Evolutionary conservation across 2,888 invertebrate genomes (phyloP), one percentile per base, ranked within the genome.

Genomic region (Drosophila mimetica): DNA sequence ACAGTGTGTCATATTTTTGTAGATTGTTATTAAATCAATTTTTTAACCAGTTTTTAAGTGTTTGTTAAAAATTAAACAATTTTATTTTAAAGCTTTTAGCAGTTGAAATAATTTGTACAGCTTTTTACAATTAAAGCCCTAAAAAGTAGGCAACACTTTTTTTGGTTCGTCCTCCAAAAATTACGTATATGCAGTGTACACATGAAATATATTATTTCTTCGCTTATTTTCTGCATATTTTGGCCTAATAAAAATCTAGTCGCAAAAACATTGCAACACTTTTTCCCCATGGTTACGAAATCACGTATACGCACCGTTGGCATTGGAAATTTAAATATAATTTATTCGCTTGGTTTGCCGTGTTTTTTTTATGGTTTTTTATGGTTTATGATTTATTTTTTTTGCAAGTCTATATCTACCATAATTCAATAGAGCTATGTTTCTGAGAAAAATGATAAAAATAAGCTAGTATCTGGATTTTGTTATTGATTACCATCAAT

Each of bases 151-250:
- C 44, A 28, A 44, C 14, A 16, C 14, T 44, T 44, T 44, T 44
- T 25, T n/a, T n/a, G n/a, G 20, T 3, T 11, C 1, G 9, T 4
- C 2, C 11, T 7, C 25, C 2, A 2, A 4, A 53, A 18, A 41
- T 30, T 30, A 30, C 42, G 53, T 34, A 54, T 54, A 54, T 44
- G 42, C 42, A 16, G 2, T 22, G 42, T 44, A 14, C 1, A 30
- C 30, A 8, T 28, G 1, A 28, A 13, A 30, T 3, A 28, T 25
- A 25, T 22, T 8, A 22, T 9, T 28, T 14, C 14, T 16, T 22
- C 14, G 5, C 6, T 6, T 32, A 22, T 46, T 46, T 22, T 11
- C 9, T 8, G 14, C 30, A 14, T 22, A 22, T 22, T 3, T 8
- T 6, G n/a, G 7, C 6, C 9, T 11, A n/a, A 18, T 11, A 6